These are phyloP conservation scores for Spizella passerina DNA, from an alignment of 2,797 vertebrate species.

Conservation along the genomic window DNA sequence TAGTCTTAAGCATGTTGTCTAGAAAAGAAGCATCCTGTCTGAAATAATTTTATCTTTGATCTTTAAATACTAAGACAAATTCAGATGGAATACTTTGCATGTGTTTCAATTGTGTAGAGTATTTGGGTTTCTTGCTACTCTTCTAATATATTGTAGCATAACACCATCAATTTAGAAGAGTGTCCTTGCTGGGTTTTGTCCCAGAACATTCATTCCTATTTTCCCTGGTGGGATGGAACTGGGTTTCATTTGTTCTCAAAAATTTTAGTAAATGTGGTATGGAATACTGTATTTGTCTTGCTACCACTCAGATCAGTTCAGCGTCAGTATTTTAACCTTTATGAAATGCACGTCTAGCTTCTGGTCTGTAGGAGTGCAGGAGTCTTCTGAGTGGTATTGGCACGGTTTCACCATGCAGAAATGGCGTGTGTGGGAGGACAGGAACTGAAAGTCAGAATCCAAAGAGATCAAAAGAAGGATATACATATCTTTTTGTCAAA, in stretches of 20 bases:
- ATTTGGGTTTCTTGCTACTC: not conserved
- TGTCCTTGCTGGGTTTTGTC: not conserved
- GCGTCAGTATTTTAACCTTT: not conserved
- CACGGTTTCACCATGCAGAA: not conserved
- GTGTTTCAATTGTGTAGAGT: not conserved
- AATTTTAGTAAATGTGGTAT: not conserved
- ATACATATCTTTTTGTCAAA: not conserved
- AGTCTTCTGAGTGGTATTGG: not conserved
- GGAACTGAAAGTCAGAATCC: constrained; percentile 37
- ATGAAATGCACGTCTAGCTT: not conserved
- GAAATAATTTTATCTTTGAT: constrained; percentile 60
- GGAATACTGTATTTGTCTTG: not conserved
- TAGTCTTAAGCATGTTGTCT: constrained; percentile 13
- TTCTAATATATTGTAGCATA: not conserved
- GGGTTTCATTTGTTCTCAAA: not conserved
- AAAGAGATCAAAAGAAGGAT: constrained; percentile 12
- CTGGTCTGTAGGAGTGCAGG: constrained; percentile 23
- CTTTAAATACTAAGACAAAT: constrained; percentile 48
- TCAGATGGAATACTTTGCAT: not conserved
- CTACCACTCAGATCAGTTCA: not conserved
- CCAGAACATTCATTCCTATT: not conserved
- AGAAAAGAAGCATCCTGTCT: constrained; percentile 11
- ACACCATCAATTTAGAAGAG: not conserved
- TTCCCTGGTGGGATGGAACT: not conserved
- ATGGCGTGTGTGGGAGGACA: constrained; percentile 25